Evolutionary conservation across 2,113 vertebrate species (phyloP).

Genomic region (Ciconia boyciana): DNA sequence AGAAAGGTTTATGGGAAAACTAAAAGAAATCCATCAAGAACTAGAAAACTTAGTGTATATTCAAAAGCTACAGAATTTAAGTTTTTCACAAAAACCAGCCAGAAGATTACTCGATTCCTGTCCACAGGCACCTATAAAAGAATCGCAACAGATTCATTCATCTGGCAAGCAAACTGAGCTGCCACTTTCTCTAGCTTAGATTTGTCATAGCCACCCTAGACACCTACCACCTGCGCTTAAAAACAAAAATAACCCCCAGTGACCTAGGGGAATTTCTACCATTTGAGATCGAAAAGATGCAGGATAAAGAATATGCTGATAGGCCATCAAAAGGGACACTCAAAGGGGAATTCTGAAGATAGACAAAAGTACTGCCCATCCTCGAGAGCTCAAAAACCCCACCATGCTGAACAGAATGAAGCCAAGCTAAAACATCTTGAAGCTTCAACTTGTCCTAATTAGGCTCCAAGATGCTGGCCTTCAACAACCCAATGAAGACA

Average conservation of each 20-base stretch:
- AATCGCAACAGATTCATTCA: not conserved
- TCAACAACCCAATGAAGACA: not conserved
- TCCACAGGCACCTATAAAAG: not conserved
- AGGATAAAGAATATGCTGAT: not conserved
- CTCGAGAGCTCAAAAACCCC: not conserved
- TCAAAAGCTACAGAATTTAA: not conserved
- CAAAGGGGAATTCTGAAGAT: not conserved
- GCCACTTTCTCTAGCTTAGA: not conserved
- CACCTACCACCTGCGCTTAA: not conserved
- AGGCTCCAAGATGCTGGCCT: not conserved
- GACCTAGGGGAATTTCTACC: not conserved
- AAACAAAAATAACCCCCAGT: not conserved
- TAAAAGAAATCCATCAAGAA: not conserved
- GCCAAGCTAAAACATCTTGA: not conserved
- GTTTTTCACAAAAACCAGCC: not conserved
- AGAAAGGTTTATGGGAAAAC: not conserved
- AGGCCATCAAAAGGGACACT: not conserved
- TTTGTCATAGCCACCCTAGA: not conserved
- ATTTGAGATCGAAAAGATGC: not conserved
- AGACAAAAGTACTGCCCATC: no score
- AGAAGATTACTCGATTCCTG: not conserved
- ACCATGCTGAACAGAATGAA: not conserved
- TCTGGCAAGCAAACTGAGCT: not conserved
- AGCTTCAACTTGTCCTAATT: not conserved
- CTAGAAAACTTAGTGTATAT: not conserved